Evolutionary conservation across 1,140 invertebrate species (phyloP).

Genomic region (Leptinotarsa lineolata): DNA sequence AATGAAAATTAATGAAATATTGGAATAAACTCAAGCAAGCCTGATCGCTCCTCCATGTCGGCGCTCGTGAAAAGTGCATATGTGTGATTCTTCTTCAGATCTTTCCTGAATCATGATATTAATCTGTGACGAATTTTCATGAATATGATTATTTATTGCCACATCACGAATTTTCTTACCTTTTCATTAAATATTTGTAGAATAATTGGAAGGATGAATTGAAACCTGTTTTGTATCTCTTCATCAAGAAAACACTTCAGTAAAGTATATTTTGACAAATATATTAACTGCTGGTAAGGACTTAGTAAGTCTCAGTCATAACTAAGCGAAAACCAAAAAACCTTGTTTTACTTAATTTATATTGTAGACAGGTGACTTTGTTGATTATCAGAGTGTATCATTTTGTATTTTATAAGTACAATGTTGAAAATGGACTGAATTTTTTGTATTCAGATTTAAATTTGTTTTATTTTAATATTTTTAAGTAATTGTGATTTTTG

Average conservation of each 20-base stretch:
- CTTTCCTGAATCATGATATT: no score
- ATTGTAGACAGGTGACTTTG: not conserved
- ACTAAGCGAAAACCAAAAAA: no score
- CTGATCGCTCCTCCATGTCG: no score
- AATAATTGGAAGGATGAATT: no score
- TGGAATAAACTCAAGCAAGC: no score
- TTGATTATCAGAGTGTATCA: not conserved
- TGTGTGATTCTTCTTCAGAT: no score
- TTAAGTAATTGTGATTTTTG: constrained; percentile 5
- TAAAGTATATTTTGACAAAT: not conserved
- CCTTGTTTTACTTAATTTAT: no score
- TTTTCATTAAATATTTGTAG: not conserved
- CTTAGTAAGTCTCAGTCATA: no score
- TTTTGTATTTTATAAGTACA: constrained; percentile 30
- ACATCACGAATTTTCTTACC: not conserved
- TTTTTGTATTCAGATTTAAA: constrained; percentile 17
- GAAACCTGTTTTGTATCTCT: no score
- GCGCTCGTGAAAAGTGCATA: no score
- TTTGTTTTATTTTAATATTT: constrained; percentile 7
- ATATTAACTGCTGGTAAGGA: no score
- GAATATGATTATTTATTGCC: not conserved
- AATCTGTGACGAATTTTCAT: not conserved
- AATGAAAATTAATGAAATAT: no score
- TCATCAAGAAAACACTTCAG: not conserved
- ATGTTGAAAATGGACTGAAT: constrained; percentile 15